These are phyloP conservation scores for Pelvicachromis taeniatus DNA, from an alignment of 2,113 vertebrate species.

Conservation along the genomic window DNA sequence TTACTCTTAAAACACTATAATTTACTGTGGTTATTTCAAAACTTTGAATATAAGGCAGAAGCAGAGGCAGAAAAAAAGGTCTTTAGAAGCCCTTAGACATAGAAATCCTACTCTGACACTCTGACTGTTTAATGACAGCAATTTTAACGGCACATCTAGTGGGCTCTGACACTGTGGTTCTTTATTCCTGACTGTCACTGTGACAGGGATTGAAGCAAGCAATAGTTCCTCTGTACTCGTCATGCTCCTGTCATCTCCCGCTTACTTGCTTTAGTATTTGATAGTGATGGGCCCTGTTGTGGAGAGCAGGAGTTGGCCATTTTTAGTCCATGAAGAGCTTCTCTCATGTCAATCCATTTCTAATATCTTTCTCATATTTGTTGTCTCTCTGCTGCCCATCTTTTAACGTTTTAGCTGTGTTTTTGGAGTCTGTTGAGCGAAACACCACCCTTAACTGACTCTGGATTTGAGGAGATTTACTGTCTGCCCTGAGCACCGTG, in stretches of 20 bases:
- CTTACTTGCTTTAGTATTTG: conserved; percentile 11
- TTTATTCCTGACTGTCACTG: background rate
- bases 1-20: background rate
- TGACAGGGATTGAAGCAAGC: background rate
- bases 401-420: background rate
- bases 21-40: background rate
- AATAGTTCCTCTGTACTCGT: background rate
- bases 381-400: background rate
- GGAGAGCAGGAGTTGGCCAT: background rate
- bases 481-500: background rate
- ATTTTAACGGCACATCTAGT: background rate
- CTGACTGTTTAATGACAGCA: background rate
- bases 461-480: background rate
- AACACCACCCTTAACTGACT: background rate
- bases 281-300: background rate
- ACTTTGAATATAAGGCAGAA: background rate
- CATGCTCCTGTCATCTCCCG: background rate
- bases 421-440: background rate
- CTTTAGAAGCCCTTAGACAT: background rate
- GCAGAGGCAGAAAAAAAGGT: background rate
- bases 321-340: conserved; percentile 3
- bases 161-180: background rate
- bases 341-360: conserved; percentile 1
- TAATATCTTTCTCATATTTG: conserved; percentile 5
- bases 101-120: background rate